These are phyloP conservation scores for Peromyscus aztecus DNA, from an alignment of 2,797 vertebrate genomes.

Conservation along the genomic window DNA sequence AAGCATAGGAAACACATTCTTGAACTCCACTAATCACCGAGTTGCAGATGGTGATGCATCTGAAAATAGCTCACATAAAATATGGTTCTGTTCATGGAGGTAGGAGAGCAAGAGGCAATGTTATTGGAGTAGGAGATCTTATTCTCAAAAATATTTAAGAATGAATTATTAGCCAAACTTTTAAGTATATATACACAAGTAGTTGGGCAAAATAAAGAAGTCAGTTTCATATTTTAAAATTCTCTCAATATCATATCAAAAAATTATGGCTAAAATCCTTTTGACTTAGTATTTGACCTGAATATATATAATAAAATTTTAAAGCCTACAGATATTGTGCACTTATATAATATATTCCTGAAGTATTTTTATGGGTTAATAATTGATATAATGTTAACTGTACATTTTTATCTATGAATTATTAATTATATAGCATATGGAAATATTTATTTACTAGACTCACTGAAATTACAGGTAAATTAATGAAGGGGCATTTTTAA, in stretches of 20 bases:
- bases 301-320: neutral
- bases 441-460: neutral
- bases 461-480: neutral
- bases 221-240: conserved; percentile 65
- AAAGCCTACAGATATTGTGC: neutral
- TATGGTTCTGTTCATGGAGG: neutral
- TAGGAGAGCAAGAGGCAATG: conserved; percentile 50
- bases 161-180: conserved; percentile 72
- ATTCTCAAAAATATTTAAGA: conserved; percentile 72
- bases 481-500: conserved; percentile 1
- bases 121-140: conserved; percentile 59
- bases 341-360: neutral
- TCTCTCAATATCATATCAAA: conserved; percentile 50
- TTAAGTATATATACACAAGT: conserved; percentile 74
- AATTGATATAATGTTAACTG: conserved; percentile 26
- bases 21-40: conserved; percentile 73
- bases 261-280: conserved; percentile 62
- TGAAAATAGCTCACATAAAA: conserved; percentile 70
- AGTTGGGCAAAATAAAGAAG: conserved; percentile 68
- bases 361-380: neutral
- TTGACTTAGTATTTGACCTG: conserved; percentile 69
- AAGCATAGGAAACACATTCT: conserved; percentile 47
- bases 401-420: neutral
- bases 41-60: conserved; percentile 58
- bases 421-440: neutral